Evolutionary conservation across 2,113 vertebrate species (phyloP), one percentile per base, ranked within the genome.

Genomic region (Clinocottus analis): DNA sequence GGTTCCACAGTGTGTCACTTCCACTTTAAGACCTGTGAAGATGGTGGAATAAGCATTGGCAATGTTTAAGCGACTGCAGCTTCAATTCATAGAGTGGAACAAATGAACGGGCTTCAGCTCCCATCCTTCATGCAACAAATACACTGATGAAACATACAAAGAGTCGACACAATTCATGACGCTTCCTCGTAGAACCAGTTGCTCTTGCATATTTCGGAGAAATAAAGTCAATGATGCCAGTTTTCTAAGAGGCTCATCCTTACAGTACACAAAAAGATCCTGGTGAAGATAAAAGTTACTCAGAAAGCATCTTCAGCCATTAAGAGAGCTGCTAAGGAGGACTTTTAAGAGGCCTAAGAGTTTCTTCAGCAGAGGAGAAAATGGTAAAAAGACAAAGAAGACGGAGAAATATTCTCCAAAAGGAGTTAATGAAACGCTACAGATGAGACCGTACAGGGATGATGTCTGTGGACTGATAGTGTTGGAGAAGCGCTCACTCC

Each of bases 1-100:
- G 81, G 96, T 97, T 85, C 98, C 98, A 93, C 98, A 99, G 92
- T 99, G 97, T 84, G 97, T 99, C 86, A 99, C 97, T 93, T 99
- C 98, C 91, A 99, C 98, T 92, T 99, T 99, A n/a, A 99, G 96
- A 95, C 98, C 97, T 99, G 90, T 45, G 58, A 41, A 63, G 53
- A 87, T 3, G 25, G 29, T 13, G 31, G 43, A 75, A 61, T 3
- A 37, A 33, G 56, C 45, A 58, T 7, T 13, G 31, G 35, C 59
- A 59, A 69, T 31, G n/a, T 23, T 3, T 25, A 17, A 17, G 31
- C 21, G 27, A 43, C 7, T 23, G 6, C 19, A 33, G 16, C 37
- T 23, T 56, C 37, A 21, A 25, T 55, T 39, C 13, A 64, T 2
- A 37, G 41, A 79, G 17, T 45, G 67, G 12, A 76, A 67, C 16